Base-by-base conservation (phyloP, 2,888 invertebrate species). In the Pseudococcus viburni region DNA sequence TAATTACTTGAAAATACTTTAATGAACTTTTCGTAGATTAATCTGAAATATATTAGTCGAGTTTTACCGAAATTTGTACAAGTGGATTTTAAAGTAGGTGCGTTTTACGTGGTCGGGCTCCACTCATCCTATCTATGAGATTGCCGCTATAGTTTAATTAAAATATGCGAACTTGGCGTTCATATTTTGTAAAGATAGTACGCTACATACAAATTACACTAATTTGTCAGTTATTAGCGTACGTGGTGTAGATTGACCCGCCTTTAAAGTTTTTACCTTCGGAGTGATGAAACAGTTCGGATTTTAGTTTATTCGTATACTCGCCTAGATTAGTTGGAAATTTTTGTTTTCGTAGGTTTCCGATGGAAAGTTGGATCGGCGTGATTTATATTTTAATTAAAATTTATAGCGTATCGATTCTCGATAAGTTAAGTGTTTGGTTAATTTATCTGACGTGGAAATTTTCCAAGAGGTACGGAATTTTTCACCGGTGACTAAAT, bases 1-100 rank as follows among this genome's bases (percentile, higher is more conserved):
- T 83, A 83, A 83, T 83, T 83, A 46, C 46, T 83, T 83, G 42
- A 83, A 73, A 83, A 83, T 83, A 19, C 46, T 46, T 46, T 83
- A 83, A 83, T 83, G 80, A 83, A 83, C 80, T 83, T 83, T 83
- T 83, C 80, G 42, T 15, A 19, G 80, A 83, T 83, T 83, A 83
- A 83, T 83, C 42, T 83, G 19, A 46, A 83, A 83, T 46, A 46
- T 83, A 83, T 83, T 83, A 39, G 26, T 83, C 11, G 46, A 77
- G 80, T 83, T 83, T 83, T 83, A 46, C 80, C 46, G 33, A 73
- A 73, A 73, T 73, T 73, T 12, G 17, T 64, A 22, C 19, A 73
- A 73, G 73, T 73, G 26, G 73, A 73, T 73, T 73, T 73, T 33
- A 17, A 73, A 73, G 8, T 73, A 73, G 73, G 64, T 64, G 17